Evolutionary conservation across 2,113 vertebrate genomes (phyloP).

Genomic region (Cinclus mexicanus): DNA sequence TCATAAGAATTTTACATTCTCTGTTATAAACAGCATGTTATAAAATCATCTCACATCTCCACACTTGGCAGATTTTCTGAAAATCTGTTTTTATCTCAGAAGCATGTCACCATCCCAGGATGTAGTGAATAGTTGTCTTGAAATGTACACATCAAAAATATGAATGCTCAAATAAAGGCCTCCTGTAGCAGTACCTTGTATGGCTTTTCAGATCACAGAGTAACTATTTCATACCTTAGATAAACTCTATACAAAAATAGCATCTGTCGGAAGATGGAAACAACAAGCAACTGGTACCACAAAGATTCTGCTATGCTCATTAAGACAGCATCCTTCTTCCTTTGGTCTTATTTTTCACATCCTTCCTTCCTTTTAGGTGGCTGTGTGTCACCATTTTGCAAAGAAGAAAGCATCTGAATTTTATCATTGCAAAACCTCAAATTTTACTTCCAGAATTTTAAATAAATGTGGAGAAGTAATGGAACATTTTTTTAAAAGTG

Average conservation of each 20-base stretch:
- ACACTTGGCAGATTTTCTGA: neutral
- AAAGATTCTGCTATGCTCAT: constrained; percentile 6
- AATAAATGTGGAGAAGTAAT: neutral
- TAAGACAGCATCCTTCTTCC: constrained; percentile 8
- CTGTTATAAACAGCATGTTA: neutral
- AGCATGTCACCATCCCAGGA: neutral
- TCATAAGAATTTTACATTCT: neutral
- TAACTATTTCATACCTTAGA: neutral
- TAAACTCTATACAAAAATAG: constrained; percentile 2
- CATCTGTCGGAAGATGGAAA: neutral
- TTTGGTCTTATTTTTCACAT: constrained; percentile 53
- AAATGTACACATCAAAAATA: neutral
- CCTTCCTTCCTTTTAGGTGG: constrained; percentile 47
- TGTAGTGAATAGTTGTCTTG: neutral
- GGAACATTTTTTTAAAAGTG: neutral
- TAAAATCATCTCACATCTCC: neutral
- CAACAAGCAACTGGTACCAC: neutral
- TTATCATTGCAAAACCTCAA: constrained; percentile 11
- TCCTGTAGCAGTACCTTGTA: neutral
- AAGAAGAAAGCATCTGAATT: constrained; percentile 7
- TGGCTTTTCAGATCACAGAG: neutral
- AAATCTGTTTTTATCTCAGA: neutral
- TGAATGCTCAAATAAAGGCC: neutral
- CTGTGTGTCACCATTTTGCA: neutral
- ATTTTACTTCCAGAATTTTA: neutral